A percentile compares a stretch with the other conserved stretches of the same genome.
Conservation (phyloP, 2,888 invertebrate species). For the Chrysomela aeneicollis region DNA sequence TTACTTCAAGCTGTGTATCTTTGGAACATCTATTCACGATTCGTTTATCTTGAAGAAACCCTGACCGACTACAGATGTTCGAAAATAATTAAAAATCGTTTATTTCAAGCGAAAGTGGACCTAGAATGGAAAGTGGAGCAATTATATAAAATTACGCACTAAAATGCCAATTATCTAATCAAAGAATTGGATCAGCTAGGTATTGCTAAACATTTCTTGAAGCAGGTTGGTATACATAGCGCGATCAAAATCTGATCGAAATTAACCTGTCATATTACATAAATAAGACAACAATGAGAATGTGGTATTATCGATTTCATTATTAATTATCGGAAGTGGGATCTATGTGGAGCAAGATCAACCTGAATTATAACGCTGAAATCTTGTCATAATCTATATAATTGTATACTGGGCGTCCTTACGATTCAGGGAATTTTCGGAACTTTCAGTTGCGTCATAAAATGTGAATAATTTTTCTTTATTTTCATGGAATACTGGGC, state of each 20-base stretch:
- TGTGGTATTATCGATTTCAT: constrained; percentile 13
- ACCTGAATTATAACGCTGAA: background rate
- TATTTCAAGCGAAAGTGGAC: constrained; percentile 15
- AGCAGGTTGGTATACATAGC: constrained; percentile 1
- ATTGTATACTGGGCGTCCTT: background rate
- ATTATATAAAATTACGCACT: constrained; percentile 18
- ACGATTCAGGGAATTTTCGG: background rate
- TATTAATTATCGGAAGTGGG: constrained; percentile 14
- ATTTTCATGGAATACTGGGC: no score
- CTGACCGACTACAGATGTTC: constrained; percentile 5
- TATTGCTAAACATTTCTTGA: constrained; percentile 18
- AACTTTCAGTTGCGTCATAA: no score
- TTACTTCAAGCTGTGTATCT: background rate
- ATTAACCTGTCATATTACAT: constrained; percentile 22
- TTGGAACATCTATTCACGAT: background rate
- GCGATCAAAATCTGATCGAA: constrained; percentile 8
- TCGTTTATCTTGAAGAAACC: background rate
- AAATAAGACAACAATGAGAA: constrained; percentile 22
- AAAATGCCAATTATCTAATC: constrained; percentile 19
- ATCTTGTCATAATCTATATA: background rate
- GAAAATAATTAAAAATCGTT: constrained; percentile 1
- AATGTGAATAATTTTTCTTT: no score
- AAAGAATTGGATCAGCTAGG: constrained; percentile 15
- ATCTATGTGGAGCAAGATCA: constrained; percentile 20
- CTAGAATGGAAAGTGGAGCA: constrained; percentile 18